phyloP scores from a whole-genome alignment of 2,797 vertebrate species.

The Antennarius maculatus region DNA sequence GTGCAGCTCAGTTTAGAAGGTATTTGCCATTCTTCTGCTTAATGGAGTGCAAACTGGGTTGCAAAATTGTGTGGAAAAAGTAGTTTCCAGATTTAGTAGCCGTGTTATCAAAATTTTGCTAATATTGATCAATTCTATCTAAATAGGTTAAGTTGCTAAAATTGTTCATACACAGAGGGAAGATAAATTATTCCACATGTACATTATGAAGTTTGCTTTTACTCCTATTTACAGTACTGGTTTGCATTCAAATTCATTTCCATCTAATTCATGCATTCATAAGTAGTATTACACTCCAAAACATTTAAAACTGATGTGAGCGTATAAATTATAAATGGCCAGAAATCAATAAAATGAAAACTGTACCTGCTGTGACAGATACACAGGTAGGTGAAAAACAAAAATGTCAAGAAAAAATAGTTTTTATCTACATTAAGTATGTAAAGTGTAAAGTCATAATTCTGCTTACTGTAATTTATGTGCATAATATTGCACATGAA shows the following conservation, averaged over 20 bases:
- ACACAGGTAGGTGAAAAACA: background rate
- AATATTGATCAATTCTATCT: background rate
- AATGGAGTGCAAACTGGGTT: constrained; percentile 10
- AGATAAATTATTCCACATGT: background rate
- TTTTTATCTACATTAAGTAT: too few species aligned
- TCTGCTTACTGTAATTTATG: background rate
- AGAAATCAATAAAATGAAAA: constrained; percentile 8
- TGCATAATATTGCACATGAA: too few species aligned
- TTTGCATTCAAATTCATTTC: background rate
- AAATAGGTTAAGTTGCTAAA: background rate
- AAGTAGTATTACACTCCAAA: background rate
- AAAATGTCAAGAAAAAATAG: background rate
- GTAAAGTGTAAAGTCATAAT: too few species aligned
- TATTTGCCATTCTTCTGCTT: constrained; percentile 2
- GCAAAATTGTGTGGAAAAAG: constrained; percentile 9
- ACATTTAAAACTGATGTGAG: background rate
- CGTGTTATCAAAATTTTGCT: background rate
- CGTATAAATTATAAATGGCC: constrained; percentile 1
- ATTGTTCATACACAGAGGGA: background rate
- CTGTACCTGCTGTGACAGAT: background rate
- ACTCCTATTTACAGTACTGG: background rate
- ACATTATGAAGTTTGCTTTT: background rate
- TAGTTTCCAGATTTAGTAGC: background rate
- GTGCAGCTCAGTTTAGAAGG: constrained; percentile 8
- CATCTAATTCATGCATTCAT: constrained; percentile 8